Evolutionary conservation across 2,888 invertebrate genomes (phyloP), one percentile per base, ranked within the genome.

Genomic region (Eustalomyia histrio): DNA sequence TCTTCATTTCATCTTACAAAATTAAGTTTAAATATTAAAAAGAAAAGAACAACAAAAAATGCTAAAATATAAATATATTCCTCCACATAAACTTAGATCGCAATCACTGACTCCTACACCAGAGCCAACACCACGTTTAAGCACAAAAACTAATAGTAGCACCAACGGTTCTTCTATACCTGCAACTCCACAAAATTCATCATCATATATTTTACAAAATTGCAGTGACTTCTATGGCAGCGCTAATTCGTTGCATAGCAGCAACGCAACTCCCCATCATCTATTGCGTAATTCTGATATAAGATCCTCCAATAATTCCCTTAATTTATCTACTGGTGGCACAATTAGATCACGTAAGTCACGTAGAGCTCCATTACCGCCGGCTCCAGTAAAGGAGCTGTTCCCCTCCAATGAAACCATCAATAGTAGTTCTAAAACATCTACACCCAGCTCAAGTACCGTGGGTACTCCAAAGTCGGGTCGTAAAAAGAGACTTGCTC

Each of bases 401-500:
- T 86, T 86, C 55, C 86, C 86, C 0, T 84, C 85, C 5, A 78
- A 73, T 6, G 75, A 74, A 7, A 80, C 79, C 1, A 64, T 84
- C 14, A 65, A 82, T 8, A 85, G 83, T 21, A 81, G 79, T 68
- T 85, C 85, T 5, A 86, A 85, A 68, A 83, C 86, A 35, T 86
- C 86, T 5, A 87, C 87, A 16, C 87, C 88, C 10, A 84, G 83
- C 64, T 87, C 87, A 6, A 88, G 87, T 71, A 86, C 84, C 7
- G 84, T 87, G 14, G 89, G 91, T 1, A 91, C 91, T 74, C 88
- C 88, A 1, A 86, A 86, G 47, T 92, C 91, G 69, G 87, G 92
- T 61, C 92, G 93, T 71, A 95, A 95, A 88, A 92, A 92, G 75
- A 93, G 93, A 57, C 92, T 92, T 7, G 95, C 95, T 0, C 95